Evolutionary conservation across 53 echinoderm and acorn worm genomes (phyloP), one percentile per base, ranked within the genome.

Genomic region (Apostichopus leukothele): DNA sequence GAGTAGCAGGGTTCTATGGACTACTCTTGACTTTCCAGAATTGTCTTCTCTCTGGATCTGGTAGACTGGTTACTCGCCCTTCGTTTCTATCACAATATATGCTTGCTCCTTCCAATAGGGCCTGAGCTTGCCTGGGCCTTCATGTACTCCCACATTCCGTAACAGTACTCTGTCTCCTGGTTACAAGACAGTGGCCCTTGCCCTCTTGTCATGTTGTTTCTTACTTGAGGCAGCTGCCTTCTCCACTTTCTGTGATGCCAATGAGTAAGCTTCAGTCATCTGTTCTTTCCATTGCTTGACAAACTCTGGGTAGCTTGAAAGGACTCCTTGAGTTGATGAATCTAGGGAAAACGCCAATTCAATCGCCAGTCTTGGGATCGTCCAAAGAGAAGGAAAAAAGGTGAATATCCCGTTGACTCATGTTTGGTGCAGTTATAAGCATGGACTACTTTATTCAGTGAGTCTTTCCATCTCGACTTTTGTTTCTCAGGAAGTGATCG

Each of bases 31-130:
- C n/a, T 67, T 67, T n/a, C 68, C 68, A 14, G 13, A 13, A 3
- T n/a, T 3, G 68, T 67, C 68, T n/a, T 67, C 68, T 67, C 68
- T 67, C 68, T 67, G 5, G n/a, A 67, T 67, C 68, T 67, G 68
- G 25, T 25, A 25, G 25, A 25, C 25, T 25, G 25, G 25, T 25
- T 1, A 25, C 25, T 25, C 25, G 25, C 25, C 25, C 25, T 25
- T 25, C 25, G 1, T 25, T 25, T 60, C 59, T 16, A 89, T 50
- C 0, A 71, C 89, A 20, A 86, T 21, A 9, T 76, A 68, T 1
- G 88, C 13, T n/a, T 90, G 63, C 26, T 91, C 88, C 57, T 91
- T 80, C 50, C 52, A 91, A 52, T 80, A 91, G 5, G 91, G 74
- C 74, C 68, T 50, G 6, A 91, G 50, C 51, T 91, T 91, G 25